Base-by-base conservation (phyloP, 2,113 vertebrate species). In the Entomyzon cyanotis region DNA sequence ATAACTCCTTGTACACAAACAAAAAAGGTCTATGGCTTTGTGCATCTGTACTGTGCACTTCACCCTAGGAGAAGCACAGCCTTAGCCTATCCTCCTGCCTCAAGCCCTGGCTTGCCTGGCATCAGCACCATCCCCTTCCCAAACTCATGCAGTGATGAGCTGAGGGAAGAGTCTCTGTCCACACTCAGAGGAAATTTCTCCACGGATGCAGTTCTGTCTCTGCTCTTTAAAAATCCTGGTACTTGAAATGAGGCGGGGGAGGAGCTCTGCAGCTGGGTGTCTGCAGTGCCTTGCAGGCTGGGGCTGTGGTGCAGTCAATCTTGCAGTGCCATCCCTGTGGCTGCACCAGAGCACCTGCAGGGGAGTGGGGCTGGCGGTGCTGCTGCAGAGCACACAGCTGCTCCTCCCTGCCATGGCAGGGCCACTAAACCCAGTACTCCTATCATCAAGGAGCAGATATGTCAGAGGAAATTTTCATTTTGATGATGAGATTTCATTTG, bases 321-420 rank as follows among this genome's bases (percentile, higher is more conserved):
- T 5, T 27, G 56, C 68, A 46, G 31, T 31, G 44, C 28, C 58
- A 46, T 49, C 27, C 23, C 46, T 0, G 0, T 13, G 42, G 31
- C 33, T 88, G 35, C 0, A 0, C 30, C n/a, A 67, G 62, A 41
- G 41, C 11, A 56, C 2, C n/a, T 31, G 16, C 11, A 1, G 4
- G 1, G 22, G 18, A 64, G 12, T 9, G 9, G 50, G 31, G 49
- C 19, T 1, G 2, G 1, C 0, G 1, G 12, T 50, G 46, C 14
- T 35, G 46, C 46, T 70, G 24, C 62, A 35, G 37, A 35, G 25
- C 44, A 31, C 22, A n/a, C 11, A n/a, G 37, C 22, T 67, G 23
- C 22, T 68, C 23, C 63, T 18, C 62, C 59, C 30, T 64, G 64
- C 22, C 2, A 0, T 16, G 15, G 1, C 18, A 28, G 9, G 42